Conservation (phyloP, 1,140 invertebrate genomes). For the Cotesia typhae region DNA sequence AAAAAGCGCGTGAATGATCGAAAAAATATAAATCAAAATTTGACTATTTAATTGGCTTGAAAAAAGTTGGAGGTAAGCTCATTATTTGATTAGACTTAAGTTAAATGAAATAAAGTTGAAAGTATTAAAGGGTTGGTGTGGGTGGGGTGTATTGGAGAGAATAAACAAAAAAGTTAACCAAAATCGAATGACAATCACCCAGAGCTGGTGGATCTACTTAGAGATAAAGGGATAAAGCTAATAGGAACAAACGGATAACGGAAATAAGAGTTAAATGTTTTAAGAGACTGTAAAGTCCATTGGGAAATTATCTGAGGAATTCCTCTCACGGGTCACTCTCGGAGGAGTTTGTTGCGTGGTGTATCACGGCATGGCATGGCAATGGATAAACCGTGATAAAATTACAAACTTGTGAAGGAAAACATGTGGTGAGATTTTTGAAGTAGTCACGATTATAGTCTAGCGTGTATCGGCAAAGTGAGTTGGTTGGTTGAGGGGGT, state of each 20-base stretch:
- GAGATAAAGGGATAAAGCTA: background rate
- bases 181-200: too few species aligned
- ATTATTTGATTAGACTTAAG: too few species aligned
- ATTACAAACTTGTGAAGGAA: constrained; percentile 23
- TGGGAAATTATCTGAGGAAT: constrained; percentile 31
- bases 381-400: constrained; percentile 33
- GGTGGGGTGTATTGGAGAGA: too few species aligned
- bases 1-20: too few species aligned
- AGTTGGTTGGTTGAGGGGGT: background rate
- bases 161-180: too few species aligned
- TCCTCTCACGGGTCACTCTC: constrained; percentile 17
- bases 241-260: background rate
- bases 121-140: too few species aligned
- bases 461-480: background rate
- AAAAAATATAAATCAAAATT: too few species aligned
- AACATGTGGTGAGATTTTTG: constrained; percentile 12
- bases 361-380: constrained; percentile 12
- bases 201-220: too few species aligned
- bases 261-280: constrained; percentile 5
- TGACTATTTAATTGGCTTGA: too few species aligned
- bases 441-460: constrained; percentile 1
- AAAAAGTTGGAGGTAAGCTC: too few species aligned
- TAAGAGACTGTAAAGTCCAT: background rate
- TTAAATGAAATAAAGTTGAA: too few species aligned
- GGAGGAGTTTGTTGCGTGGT: constrained; percentile 2